Conservation (phyloP, 2,113 vertebrate species). For the Galemys pyrenaicus region DNA sequence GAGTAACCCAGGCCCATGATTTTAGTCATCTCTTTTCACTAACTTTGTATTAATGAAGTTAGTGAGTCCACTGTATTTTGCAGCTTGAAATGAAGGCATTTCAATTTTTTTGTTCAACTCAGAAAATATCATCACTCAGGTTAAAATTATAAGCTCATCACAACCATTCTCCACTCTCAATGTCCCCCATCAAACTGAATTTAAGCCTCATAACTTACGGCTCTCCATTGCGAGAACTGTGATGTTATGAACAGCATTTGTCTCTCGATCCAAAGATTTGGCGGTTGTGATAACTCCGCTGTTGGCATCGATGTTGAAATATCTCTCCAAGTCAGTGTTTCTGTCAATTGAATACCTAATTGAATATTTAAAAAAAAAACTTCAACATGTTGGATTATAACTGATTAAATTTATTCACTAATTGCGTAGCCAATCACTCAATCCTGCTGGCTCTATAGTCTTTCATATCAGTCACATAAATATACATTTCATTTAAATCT, state of each 20-base stretch:
- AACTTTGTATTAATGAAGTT: neutral
- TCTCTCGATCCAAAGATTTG: conserved; percentile 94
- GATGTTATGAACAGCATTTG: conserved; percentile 95
- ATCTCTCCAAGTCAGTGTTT: conserved; percentile 97
- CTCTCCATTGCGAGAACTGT: conserved; percentile 97
- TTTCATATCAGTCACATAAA: neutral
- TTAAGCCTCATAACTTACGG: conserved; percentile 88
- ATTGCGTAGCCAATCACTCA: neutral
- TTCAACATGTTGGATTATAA: conserved; percentile 55
- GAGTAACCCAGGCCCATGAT: neutral
- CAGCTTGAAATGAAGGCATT: neutral
- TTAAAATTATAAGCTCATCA: neutral
- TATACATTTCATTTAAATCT: neutral
- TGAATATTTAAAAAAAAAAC: conserved; percentile 58
- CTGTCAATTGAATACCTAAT: conserved; percentile 97
- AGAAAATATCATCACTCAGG: neutral
- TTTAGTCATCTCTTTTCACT: neutral
- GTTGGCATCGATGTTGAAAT: conserved; percentile 96
- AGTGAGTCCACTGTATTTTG: neutral
- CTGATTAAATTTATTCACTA: conserved; percentile 50
- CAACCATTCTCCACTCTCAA: neutral
- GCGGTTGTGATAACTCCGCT: conserved; percentile 96
- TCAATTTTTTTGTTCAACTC: neutral
- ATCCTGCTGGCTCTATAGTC: neutral
- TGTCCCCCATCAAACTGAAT: neutral